Base-by-base conservation (phyloP, 2,888 invertebrate species). In the Thera britannica region DNA sequence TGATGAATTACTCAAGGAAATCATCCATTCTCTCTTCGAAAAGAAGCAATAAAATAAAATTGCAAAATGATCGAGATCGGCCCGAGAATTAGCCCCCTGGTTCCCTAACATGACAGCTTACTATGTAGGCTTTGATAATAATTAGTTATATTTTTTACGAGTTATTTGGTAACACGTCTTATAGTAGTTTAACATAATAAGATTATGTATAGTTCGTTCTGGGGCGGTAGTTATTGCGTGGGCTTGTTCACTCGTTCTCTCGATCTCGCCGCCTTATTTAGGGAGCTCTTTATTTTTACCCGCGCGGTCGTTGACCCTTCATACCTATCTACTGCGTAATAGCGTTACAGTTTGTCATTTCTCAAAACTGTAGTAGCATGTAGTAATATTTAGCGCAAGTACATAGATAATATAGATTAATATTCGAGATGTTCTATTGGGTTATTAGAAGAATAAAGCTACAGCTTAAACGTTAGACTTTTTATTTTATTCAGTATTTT, bases 201-300 rank as follows among this genome's bases (percentile, higher is more conserved):
- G 2, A 41, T 11, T 46, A 2, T 41, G 44, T 44, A 57, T 44
- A 35, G 6, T 11, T 51, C 23, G 51, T 36, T 36, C 62, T 12
- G 48, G 36, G 36, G 48, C 55, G 46, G 35, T 55, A 46, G 55
- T 35, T 58, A 38, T 12, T 54, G 67, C 66, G 70, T 67, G 63
- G 64, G 64, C 56, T 66, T 63, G 62, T 72, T 69, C 67, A 71
- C 66, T 72, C 70, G 41, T 72, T 69, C 70, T 63, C 67, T 68
- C 69, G 72, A 71, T 68, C 68, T 57, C 72, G 73, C 72, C 72
- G 76, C 74, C 72, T 75, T 77, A 79, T 84, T 83, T 83, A 80
- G 84, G 81, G 83, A 80, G 83, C 81, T 82, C 77, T 85, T 85
- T 88, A 88, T 88, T 88, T 88, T 85, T 86, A 86, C 75, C 77